Evolutionary conservation across 2,797 vertebrate genomes (phyloP), one percentile per base, ranked within the genome.

Genomic region (Betta splendens): DNA sequence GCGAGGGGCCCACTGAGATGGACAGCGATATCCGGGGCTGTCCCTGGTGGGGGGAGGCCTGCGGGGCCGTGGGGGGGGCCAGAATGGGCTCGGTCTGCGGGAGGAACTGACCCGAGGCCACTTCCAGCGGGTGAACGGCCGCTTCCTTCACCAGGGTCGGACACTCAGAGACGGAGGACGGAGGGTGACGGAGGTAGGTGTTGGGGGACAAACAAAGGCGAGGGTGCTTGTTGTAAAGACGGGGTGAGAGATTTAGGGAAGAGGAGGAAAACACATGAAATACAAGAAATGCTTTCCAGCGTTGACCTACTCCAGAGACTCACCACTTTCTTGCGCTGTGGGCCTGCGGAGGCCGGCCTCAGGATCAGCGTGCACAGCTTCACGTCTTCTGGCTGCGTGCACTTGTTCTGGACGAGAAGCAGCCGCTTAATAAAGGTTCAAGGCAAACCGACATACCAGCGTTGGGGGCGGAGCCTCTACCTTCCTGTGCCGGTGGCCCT

Each of bases 351-450:
- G 31, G 84, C 50, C 1, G 91, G 89, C 48, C 87, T 85, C 21
- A 92, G 67, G 48, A 92, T 90, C 64, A 92, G 62, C 7, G 88
- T 89, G 38, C 91, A 92, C 64, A 93, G 47, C 76, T 92, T 91
- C 46, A 92, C 90, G 37, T 93, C 92, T 52, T 92, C 92, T 21
- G 91, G 92, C 44, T 93, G 91, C 39, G 91, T 92, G 9, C 92
- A 92, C 57, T 91, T 92, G 69, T 87, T 92, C 92, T 92, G 75
- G 65, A 66, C 77, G 17, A 9, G 11, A 64, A 55, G 9, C 42
- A 36, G 38, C n/a, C n/a, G n/a, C n/a, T n/a, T n/a, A n/a, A n/a
- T n/a, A n/a, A n/a, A n/a, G n/a, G n/a, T n/a, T n/a, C n/a, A n/a
- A n/a, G n/a, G n/a, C n/a, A n/a, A n/a, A n/a, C n/a, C n/a, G n/a